phyloP scores from a whole-genome alignment of 2,888 invertebrate genomes.

The Parnassius smintheus region DNA sequence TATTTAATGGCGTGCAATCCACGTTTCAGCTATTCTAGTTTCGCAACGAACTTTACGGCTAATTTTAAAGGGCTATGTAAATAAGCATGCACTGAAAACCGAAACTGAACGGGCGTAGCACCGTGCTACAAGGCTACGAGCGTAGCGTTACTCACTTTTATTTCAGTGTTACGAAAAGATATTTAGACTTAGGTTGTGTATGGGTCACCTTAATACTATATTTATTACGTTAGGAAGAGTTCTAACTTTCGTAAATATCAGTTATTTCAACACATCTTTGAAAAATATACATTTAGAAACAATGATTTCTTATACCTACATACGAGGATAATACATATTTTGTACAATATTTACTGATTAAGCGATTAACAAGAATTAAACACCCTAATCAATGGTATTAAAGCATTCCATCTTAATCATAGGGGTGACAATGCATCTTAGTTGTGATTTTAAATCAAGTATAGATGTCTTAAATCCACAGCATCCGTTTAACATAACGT shows the following conservation, averaged over 20 bases:
- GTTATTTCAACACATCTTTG: not conserved
- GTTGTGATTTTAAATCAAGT: too few relatives aligned
- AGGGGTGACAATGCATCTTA: too few relatives aligned
- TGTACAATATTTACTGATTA: too few relatives aligned
- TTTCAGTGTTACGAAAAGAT: conserved; percentile 1
- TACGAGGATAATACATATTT: too few relatives aligned
- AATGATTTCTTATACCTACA: too few relatives aligned
- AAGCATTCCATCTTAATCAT: too few relatives aligned
- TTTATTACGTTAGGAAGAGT: not conserved
- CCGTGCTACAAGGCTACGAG: conserved; percentile 13
- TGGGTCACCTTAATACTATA: not conserved
- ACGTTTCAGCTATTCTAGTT: not conserved
- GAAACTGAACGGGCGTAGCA: conserved; percentile 19
- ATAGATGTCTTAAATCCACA: too few relatives aligned
- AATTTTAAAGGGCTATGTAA: conserved; percentile 7
- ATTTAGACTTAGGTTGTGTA: not conserved
- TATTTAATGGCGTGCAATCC: not conserved
- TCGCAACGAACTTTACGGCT: conserved; percentile 2
- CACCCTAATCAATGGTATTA: too few relatives aligned
- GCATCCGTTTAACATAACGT: too few relatives aligned
- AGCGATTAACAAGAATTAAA: too few relatives aligned
- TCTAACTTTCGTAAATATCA: not conserved
- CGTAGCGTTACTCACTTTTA: conserved; percentile 14
- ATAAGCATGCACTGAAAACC: not conserved
- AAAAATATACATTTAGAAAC: too few relatives aligned